Conservation (phyloP, 2,888 invertebrate species). For the Hemistola chrysoprasaria region DNA sequence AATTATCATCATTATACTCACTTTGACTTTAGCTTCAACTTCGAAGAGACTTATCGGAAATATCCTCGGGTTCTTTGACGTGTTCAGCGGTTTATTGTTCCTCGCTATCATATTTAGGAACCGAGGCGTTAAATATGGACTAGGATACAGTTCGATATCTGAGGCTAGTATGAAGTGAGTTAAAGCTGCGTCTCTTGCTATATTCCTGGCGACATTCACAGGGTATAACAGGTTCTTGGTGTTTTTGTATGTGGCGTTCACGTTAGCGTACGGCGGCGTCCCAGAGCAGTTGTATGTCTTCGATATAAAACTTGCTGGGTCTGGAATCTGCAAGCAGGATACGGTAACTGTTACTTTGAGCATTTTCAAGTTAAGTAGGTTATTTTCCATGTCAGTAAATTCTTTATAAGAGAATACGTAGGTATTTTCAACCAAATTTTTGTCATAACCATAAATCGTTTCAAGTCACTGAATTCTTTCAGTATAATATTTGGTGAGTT, state of each 20-base stretch:
- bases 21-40: conserved; percentile 83
- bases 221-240: conserved; percentile 93
- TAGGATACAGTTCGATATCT: conserved; percentile 95
- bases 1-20: conserved; percentile 39
- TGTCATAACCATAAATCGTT: too few species aligned
- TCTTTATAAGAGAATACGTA: too few species aligned
- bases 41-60: conserved; percentile 95
- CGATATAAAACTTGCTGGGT: conserved; percentile 82
- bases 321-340: conserved; percentile 83
- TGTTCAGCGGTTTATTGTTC: conserved; percentile 84
- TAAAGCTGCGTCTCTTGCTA: conserved; percentile 91
- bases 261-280: conserved; percentile 85
- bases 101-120: conserved; percentile 93
- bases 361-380: too few species aligned
- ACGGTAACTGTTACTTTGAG: background rate
- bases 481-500: too few species aligned
- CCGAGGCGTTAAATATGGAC: conserved; percentile 88
- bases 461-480: too few species aligned
- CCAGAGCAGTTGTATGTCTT: conserved; percentile 87
- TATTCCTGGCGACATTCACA: conserved; percentile 94
- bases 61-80: conserved; percentile 84
- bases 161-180: conserved; percentile 93
- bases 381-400: too few species aligned
- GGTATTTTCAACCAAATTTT: too few species aligned
- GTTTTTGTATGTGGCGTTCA: conserved; percentile 88